phyloP scores from a whole-genome alignment of 2,888 invertebrate genomes.

The Rotaria macrura region DNA sequence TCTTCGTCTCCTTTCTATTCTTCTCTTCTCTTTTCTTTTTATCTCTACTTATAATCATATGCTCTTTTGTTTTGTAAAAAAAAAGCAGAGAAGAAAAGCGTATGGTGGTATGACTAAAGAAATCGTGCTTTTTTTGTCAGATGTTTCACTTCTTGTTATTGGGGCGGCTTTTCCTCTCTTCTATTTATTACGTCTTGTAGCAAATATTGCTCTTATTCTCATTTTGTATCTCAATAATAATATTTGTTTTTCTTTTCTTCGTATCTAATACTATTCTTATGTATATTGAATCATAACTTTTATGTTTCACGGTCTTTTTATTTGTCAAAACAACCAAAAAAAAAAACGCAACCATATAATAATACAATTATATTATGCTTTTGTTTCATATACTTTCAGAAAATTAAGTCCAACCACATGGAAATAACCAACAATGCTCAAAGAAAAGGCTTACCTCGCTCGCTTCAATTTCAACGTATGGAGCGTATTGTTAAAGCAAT shows the following conservation, averaged over 20 bases:
- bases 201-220: not conserved
- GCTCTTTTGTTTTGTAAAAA: not conserved
- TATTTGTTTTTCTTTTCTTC: not conserved
- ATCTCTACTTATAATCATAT: not conserved
- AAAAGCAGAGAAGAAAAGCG: not conserved
- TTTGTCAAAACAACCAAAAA: not conserved
- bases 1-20: not conserved
- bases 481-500: slow-evolving; percentile 86
- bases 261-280: not conserved
- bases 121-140: not conserved
- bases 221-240: not conserved
- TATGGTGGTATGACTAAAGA: not conserved
- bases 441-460: not conserved
- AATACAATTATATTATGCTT: not conserved
- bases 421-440: not conserved
- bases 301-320: not conserved
- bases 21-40: not conserved
- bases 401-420: not conserved
- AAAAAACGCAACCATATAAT: not conserved
- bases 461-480: slow-evolving; percentile 54
- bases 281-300: not conserved
- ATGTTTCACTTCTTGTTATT: not conserved
- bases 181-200: not conserved
- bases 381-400: not conserved
- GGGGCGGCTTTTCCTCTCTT: not conserved